Evolutionary conservation across 2,888 invertebrate species (phyloP), one percentile per base, ranked within the genome.

Genomic region (Ellobium chinense): DNA sequence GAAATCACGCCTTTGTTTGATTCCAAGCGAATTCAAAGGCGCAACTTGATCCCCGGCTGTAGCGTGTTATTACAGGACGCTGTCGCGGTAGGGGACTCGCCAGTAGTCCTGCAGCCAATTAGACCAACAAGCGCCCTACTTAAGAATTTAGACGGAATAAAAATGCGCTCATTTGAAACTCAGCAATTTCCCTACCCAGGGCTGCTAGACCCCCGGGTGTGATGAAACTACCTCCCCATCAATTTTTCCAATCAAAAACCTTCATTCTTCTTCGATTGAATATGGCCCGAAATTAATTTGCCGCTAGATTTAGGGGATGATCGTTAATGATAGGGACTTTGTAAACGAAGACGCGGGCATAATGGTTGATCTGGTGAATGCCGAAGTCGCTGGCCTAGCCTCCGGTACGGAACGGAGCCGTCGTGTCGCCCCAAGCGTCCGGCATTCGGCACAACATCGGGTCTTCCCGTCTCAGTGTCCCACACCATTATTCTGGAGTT

Each of bases 281-380:
- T 77, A 69, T 77, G 77, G 39, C 60, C 69, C 69, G 54, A 60
- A 54, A 60, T 69, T 77, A 77, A 77, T 77, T 69, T 77, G 77
- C 77, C 68, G 37, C 39, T 68, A 69, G 77, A 77, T 69, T 68
- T 60, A 27, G 60, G 29, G 77, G 58, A 24, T 39, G 77, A 77
- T 77, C 69, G 60, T 60, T 77, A 77, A 77, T 69, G 77, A 77
- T 77, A 69, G 77, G 36, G 66, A 77, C 69, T 77, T 77, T 24
- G 77, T 69, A 68, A 77, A 77, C 39, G 77, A 77, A 77, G 77
- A 60, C 77, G 58, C 37, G 60, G 69, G 68, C 77, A 68, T 58
- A 77, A 58, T 69, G 39, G 77, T 60, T 68, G 68, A 77, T 77
- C 69, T 60, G 60, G 24, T 34, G 36, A 37, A 54, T 77, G n/a